Evolutionary conservation across 2,888 invertebrate species (phyloP), one percentile per base, ranked within the genome.

Genomic region (Philhelius pedissequus): DNA sequence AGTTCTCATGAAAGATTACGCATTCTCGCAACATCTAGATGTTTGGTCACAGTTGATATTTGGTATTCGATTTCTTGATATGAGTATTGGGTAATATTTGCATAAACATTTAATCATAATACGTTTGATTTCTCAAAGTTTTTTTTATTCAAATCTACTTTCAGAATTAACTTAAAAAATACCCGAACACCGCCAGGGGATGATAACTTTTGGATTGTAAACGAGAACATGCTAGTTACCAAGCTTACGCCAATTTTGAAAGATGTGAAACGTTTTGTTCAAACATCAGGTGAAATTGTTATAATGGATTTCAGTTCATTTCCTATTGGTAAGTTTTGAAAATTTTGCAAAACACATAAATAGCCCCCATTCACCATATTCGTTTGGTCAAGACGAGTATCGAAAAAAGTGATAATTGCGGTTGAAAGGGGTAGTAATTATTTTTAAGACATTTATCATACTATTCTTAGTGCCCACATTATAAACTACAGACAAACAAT

Each of bases 31-130:
- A 90, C 96, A 97, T 89, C 94, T 96, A 78, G 94, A 94, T 88
- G 93, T 97, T 62, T 97, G 96, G 95, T 94, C 94, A 0, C 97
- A 97, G 89, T 92, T 97, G n/a, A 95, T 96, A 0, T 95, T 96
- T 89, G 97, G 97, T 68, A 95, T 96, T 88, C 93, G 97, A 89
- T 97, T 96, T 91, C 92, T 97, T 62, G 97, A 97, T 90, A 93
- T 97, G 70, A 94, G 96, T 87, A 93, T 97, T 86, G 96, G 96
- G 82, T 96, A 94, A 87, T 89, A 8, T 15, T 15, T 27, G 3
- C n/a, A 38, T 38, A n/a, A 30, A 32, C n/a, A 8, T n/a, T 20
- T 20, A 7, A 20, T 43, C 6, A 11, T 1, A 32, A 13, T n/a
- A n/a, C n/a, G n/a, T n/a, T n/a, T n/a, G n/a, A n/a, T n/a, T n/a